These are phyloP conservation scores for Empidonax traillii DNA, from an alignment of 2,113 vertebrate genomes.

Conservation along the genomic window DNA sequence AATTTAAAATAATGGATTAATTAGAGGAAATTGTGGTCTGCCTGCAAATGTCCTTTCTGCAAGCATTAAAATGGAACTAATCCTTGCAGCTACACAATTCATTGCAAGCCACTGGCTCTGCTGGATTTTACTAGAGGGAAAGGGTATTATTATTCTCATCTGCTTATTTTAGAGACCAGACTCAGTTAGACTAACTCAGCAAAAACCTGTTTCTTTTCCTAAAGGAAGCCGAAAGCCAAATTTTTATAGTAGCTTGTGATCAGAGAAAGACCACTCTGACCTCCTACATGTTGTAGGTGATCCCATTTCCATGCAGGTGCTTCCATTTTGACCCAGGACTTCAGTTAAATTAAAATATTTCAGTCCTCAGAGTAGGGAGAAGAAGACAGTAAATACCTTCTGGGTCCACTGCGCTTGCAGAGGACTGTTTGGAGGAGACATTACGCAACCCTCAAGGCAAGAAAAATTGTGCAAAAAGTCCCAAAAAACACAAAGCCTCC, in stretches of 20 bases:
- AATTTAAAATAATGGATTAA: slow-evolving; percentile 42
- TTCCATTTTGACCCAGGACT: neutral
- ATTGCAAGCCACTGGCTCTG: neutral
- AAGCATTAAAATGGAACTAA: neutral
- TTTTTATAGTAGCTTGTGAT: neutral
- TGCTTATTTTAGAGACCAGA: neutral
- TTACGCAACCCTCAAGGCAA: neutral
- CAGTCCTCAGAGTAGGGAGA: neutral
- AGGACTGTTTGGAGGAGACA: neutral
- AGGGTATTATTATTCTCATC: fast-evolving
- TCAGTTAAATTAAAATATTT: neutral
- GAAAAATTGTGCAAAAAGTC: neutral
- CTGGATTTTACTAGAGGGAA: neutral
- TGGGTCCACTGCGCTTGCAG: neutral
- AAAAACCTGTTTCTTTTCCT: neutral
- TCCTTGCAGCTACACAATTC: neutral
- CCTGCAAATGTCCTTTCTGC: slow-evolving; percentile 2
- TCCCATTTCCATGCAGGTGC: neutral
- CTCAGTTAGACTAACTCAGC: neutral
- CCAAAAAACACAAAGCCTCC: neutral
- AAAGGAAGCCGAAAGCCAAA: neutral
- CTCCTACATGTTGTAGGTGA: fast-evolving
- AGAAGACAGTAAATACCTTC: neutral
- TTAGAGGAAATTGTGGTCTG: slow-evolving; percentile 21
- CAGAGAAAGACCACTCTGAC: neutral